phyloP scores from a whole-genome alignment of 2,888 invertebrate genomes.

The Agrotis exclamationis region DNA sequence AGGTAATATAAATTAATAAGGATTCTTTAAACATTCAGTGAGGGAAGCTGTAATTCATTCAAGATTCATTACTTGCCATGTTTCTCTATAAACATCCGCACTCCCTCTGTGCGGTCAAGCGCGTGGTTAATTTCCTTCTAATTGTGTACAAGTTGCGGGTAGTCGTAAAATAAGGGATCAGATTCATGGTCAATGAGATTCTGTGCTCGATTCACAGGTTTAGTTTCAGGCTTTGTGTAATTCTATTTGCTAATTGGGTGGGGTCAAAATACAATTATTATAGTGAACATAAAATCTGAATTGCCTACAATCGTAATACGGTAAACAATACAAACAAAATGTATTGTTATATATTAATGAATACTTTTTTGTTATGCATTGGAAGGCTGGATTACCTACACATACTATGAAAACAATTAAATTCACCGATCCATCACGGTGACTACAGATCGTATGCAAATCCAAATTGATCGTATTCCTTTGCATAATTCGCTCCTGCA shows the following conservation, averaged over 20 bases:
- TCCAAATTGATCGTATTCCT: neutral
- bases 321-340: neutral
- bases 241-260: neutral
- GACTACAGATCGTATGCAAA: neutral
- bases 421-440: neutral
- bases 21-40: no score
- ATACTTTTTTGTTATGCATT: neutral
- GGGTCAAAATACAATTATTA: neutral
- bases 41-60: neutral
- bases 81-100: neutral
- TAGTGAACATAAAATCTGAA: neutral
- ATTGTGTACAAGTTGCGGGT: neutral
- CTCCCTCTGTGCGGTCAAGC: constrained; percentile 3
- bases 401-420: neutral
- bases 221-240: neutral
- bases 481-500: neutral
- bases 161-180: no score
- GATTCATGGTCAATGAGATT: neutral
- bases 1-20: no score
- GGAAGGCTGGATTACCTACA: no score
- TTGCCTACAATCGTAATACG: neutral
- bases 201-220: neutral
- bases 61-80: neutral
- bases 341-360: neutral
- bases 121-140: neutral